phyloP scores from a whole-genome alignment of 2,888 invertebrate genomes.

The Eupsilia transversa region DNA sequence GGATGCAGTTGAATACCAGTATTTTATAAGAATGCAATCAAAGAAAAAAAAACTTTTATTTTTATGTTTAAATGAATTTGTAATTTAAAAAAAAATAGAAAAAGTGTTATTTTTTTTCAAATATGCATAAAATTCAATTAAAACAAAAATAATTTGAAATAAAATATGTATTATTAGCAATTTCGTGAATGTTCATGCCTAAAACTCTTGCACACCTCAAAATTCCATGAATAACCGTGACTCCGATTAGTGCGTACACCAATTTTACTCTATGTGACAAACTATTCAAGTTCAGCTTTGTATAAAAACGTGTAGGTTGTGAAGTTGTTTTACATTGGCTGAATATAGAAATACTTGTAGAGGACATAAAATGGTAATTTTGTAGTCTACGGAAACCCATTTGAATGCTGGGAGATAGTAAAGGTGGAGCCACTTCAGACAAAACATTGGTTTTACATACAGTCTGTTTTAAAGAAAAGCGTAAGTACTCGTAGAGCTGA shows the following conservation, averaged over 20 bases:
- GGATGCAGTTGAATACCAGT: too few relatives aligned
- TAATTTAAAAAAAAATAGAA: too few relatives aligned
- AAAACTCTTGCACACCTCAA: too few relatives aligned
- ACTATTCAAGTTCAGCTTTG: constrained; percentile 9
- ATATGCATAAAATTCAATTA: too few relatives aligned
- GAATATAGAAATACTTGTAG: constrained; percentile 59
- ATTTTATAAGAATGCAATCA: too few relatives aligned
- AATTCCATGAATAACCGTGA: neutral
- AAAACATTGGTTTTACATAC: constrained; percentile 31
- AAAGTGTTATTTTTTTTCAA: too few relatives aligned
- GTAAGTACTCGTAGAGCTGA: constrained; percentile 6
- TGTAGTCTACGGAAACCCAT: constrained; percentile 75
- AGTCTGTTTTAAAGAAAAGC: constrained; percentile 14
- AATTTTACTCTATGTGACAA: neutral
- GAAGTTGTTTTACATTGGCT: constrained; percentile 43
- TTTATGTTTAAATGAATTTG: too few relatives aligned
- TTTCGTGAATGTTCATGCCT: too few relatives aligned
- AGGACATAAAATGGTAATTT: constrained; percentile 75
- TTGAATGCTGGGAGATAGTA: constrained; percentile 70
- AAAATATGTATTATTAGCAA: too few relatives aligned
- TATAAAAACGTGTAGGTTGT: constrained; percentile 26
- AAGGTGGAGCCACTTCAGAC: constrained; percentile 65
- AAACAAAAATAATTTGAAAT: too few relatives aligned
- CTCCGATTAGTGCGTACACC: neutral
- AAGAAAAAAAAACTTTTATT: too few relatives aligned